Evolutionary conservation across 2,888 invertebrate species (phyloP).

Genomic region (Lapara coniferarum): DNA sequence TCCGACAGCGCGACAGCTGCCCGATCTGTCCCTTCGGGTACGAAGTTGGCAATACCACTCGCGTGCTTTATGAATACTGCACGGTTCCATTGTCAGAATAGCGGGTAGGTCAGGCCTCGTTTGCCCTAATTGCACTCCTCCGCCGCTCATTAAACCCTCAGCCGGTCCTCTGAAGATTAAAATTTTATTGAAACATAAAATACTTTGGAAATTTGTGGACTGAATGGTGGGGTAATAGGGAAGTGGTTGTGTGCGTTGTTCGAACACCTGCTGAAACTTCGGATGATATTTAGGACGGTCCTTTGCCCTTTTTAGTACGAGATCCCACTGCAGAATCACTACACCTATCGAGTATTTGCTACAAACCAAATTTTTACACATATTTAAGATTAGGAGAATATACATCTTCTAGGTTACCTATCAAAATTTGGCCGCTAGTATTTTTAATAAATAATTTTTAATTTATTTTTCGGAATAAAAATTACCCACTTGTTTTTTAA

Average conservation of each 20-base stretch:
- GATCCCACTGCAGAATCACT: too few species aligned
- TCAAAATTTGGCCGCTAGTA: too few species aligned
- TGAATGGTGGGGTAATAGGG: background rate
- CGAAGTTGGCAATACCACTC: background rate
- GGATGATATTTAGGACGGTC: too few species aligned
- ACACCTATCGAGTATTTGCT: too few species aligned
- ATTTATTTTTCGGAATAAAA: too few species aligned
- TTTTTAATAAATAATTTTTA: too few species aligned
- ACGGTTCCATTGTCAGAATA: conserved; percentile 28
- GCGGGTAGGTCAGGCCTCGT: conserved; percentile 42
- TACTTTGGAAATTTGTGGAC: background rate
- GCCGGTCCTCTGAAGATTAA: conserved; percentile 2
- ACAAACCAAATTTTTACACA: too few species aligned
- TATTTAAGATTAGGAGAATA: too few species aligned
- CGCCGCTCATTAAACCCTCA: conserved; percentile 45
- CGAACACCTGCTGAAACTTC: background rate
- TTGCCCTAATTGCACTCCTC: conserved; percentile 53
- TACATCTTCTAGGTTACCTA: too few species aligned
- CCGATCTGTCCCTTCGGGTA: background rate
- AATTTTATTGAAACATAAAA: conserved; percentile 1
- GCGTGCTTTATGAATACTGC: conserved; percentile 10
- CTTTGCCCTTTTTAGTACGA: too few species aligned
- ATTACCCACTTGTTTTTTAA: too few species aligned
- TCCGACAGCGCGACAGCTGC: background rate
- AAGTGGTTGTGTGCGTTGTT: background rate